Base-by-base conservation (phyloP, 2,113 vertebrate genomes). In the Lipotes vexillifer region DNA sequence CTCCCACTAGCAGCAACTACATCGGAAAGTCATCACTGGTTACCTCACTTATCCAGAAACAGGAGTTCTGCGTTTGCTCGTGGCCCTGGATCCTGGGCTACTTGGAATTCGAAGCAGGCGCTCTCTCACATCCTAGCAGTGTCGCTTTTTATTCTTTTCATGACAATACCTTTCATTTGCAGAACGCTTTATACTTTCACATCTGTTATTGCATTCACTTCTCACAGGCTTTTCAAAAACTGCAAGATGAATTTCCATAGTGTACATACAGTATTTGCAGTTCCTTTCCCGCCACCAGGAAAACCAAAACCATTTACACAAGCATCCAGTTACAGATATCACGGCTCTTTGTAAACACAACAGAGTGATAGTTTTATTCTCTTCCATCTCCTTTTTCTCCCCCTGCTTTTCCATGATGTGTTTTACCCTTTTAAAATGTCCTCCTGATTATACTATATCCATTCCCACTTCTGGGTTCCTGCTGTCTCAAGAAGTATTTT, bases 251-350 rank as follows among this genome's bases (percentile, higher is more conserved):
- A 57, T 89, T 93, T 92, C 36, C 31, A 2, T 15, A 55, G 57
- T 31, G 29, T 88, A 9, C 5, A 20, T 1, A 83, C 1, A 17
- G 49, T 44, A 78, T 89, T 86, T 82, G 49, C 18, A 23, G 1
- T 38, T 88, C 86, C 18, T 83, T 91, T 89, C 61, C 65, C 55
- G 57, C 55, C 38, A 38, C 31, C 68, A 86, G 78, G 78, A 86
- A 91, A 94, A 88, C 85, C 41, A 55, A 97, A 96, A 33, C 72
- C 72, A 38, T 80, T 97, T 25, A 87, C 52, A 75, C 49, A 86
- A 91, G 78, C 93, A 74, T 82, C 89, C 89, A 74, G 82, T 69
- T 68, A 89, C 97, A 96, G 93, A 96, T 63, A 87, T 36, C 9
- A 0, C 0, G 5, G 78, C 36, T 80, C 90, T 96, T 59, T 63